Base-by-base conservation (phyloP, 2,113 vertebrate genomes). In the Amphilophus citrinellus region DNA sequence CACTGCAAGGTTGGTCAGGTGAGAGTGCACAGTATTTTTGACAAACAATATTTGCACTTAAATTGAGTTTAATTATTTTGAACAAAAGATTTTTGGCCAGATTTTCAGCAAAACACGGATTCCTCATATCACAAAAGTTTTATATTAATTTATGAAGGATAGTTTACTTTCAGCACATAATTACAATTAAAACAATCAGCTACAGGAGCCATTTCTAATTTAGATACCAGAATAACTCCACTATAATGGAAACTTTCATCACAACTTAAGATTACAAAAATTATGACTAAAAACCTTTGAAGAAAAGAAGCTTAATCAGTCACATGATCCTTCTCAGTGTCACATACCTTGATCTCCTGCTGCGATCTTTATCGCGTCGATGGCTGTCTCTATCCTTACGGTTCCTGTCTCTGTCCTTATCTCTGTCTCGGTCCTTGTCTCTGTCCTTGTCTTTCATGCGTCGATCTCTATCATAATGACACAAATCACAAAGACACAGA, bases 311-410 rank as follows among this genome's bases (percentile, higher is more conserved):
- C 17, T 32, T 20, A 53, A 32, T 30, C 17, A 5, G 44, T 15
- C 37, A 37, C 37, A 37, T 37, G 37, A 37, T 37, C 37, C 37
- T 13, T 47, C n/a, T 27, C 9, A 42, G 17, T 27, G 65, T 56
- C 1, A 71, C 71, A 79, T 87, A 98, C 98, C 97, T 98, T 14
- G 97, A 97, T 39, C 97, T 95, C 79, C 96, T 98, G 32, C 95
- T 94, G 56, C 93, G 94, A 73, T 98, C 97, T 93, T 98, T 98
- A 88, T 98, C 97, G 6, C 97, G 93, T 2, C 98, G 95, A 90
- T 99, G 97, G 1, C 95, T 88, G 87, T 99, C 98, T 89, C 97
- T 90, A 24, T 98, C 98, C 88, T 98, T 99, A 65, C 98, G 97
- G 71, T 80, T 60, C 27, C 98, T 95, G 0, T 99, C 96, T 88